Evolutionary conservation across 1,140 invertebrate species (phyloP), one percentile per base, ranked within the genome.

Genomic region (Protaetia brevitarsis): DNA sequence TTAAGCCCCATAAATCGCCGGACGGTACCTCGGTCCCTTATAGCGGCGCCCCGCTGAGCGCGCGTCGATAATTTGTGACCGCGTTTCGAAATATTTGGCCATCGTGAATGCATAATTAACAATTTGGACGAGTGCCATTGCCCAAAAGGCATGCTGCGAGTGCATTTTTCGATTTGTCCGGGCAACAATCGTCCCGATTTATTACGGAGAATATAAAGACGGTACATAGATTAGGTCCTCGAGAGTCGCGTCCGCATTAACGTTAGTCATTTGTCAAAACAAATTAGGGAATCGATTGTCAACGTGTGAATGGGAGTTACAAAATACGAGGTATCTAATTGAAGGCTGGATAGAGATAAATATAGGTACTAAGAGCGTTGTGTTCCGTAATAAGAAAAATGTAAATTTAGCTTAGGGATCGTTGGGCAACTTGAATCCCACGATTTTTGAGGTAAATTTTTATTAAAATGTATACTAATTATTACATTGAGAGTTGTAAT

Each of bases 81-180:
- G 41, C 41, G 41, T 45, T 45, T 45, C 41, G 41, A 45, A 45
- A 45, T 45, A 45, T 45, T 45, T 45, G 41, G 41, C 41, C 23
- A 45, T 10, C 23, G 16, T 45, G 41, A 45, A 45, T 45, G 23
- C 41, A 45, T 45, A 45, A 45, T 45, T 45, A 45, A 45, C 41
- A 45, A 45, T 45, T 45, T 45, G 23, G 41, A 21, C 23, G 23
- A 45, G 16, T 45, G 23, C 16, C 13, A 45, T 45, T 13, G 16
- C 41, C 41, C 23, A 13, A 21, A n/a, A n/a, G 41, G 23, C 41
- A 19, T 45, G 41, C 41, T 45, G 41, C 16, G 41, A 45, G 41
- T 21, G 16, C 7, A 45, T 45, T 21, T 13, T 3, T 21, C 13
- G 4, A 19, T 13, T 5, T 13, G 10, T 11, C 41, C 41, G 23